Evolutionary conservation across 2,113 vertebrate species (phyloP).

Genomic region (Cyprinodon variegatus): DNA sequence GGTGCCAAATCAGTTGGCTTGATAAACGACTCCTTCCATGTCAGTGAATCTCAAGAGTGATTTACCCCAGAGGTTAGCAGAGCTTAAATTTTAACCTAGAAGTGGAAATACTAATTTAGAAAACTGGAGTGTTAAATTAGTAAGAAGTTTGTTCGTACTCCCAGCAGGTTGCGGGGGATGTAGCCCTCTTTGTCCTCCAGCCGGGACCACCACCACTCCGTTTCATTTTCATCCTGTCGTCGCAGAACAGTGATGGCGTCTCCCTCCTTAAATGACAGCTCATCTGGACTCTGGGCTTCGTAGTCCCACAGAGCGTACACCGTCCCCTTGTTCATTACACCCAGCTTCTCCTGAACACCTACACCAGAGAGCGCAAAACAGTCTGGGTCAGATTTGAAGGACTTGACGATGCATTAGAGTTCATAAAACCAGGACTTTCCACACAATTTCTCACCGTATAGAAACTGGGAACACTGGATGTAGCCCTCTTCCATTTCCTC

Average conservation of each 20-base stretch:
- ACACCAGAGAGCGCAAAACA: constrained; percentile 8
- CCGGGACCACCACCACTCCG: constrained; percentile 97
- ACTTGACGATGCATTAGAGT: background rate
- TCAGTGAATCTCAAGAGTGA: no score
- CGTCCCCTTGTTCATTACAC: constrained; percentile 96
- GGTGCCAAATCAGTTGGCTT: no score
- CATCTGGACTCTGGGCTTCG: constrained; percentile 89
- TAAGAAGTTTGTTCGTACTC: constrained; percentile 79
- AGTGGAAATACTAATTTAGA: background rate
- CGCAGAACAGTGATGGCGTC: constrained; percentile 90
- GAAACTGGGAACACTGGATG: constrained; percentile 96
- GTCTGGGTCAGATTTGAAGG: background rate
- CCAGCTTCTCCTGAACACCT: constrained; percentile 98
- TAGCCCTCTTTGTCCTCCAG: constrained; percentile 93
- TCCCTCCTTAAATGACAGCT: constrained; percentile 91
- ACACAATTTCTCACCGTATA: constrained; percentile 80
- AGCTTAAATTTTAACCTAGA: no score
- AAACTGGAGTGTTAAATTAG: background rate
- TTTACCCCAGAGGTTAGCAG: no score
- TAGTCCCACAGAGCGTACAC: constrained; percentile 94
- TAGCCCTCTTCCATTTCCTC: constrained; percentile 98
- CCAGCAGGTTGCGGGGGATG: constrained; percentile 93
- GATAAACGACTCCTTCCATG: no score
- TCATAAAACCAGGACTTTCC: background rate
- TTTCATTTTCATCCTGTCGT: constrained; percentile 91